A percentile compares a stretch with the other conserved stretches of the same genome.
phyloP scores from a whole-genome alignment of 2,888 invertebrate species.

The Athalia circularis region DNA sequence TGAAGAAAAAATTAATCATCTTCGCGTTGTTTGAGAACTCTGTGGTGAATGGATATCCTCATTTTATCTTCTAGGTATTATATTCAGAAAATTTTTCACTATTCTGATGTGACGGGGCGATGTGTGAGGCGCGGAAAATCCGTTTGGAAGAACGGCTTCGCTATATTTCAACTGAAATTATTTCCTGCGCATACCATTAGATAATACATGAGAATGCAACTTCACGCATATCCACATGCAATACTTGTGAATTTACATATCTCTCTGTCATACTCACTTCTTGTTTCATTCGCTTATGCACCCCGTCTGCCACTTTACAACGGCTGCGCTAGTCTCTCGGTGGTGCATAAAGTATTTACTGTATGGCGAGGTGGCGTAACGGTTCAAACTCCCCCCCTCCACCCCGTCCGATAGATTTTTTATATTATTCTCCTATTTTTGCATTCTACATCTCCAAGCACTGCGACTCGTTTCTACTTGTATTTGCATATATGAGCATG shows the following conservation, averaged over 20 bases:
- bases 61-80: too few relatives aligned
- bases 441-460: background rate
- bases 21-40: too few relatives aligned
- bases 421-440: constrained; percentile 22
- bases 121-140: too few relatives aligned
- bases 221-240: background rate
- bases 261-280: background rate
- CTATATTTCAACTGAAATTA: too few relatives aligned
- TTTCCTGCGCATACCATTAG: too few relatives aligned
- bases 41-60: too few relatives aligned
- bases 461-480: constrained; percentile 21
- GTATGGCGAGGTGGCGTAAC: background rate
- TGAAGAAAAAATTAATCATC: too few relatives aligned
- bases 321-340: background rate
- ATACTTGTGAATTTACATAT: constrained; percentile 7
- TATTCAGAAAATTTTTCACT: too few relatives aligned
- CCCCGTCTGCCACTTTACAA: background rate
- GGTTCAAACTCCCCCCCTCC: background rate
- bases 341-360: background rate
- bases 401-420: constrained; percentile 10
- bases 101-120: too few relatives aligned
- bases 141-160: too few relatives aligned
- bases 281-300: constrained; percentile 4
- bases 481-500: too few relatives aligned
- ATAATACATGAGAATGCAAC: background rate